Evolutionary conservation across 1,140 invertebrate species (phyloP).

Genomic region (Streblospio benedicti): DNA sequence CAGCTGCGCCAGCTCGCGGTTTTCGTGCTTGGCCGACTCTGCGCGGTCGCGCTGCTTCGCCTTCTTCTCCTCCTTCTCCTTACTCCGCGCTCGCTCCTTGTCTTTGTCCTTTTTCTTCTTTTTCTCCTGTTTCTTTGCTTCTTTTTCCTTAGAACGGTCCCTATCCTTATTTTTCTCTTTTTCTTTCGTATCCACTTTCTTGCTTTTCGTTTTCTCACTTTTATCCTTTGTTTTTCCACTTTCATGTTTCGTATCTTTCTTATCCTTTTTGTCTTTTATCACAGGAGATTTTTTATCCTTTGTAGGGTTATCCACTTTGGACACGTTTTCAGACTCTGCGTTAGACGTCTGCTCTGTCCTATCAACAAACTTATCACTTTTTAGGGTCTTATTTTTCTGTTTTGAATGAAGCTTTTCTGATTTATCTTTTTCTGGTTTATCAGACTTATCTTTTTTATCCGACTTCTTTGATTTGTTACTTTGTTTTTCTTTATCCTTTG

Average conservation of each 20-base stretch:
- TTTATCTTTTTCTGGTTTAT: neutral
- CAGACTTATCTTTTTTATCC: neutral
- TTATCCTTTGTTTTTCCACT: neutral
- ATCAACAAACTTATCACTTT: too few species aligned
- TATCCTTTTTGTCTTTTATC: neutral
- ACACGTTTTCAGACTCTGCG: too few species aligned
- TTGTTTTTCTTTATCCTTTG: too few species aligned
- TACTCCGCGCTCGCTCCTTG: neutral
- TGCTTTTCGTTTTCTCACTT: neutral
- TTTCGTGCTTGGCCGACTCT: neutral
- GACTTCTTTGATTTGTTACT: too few species aligned
- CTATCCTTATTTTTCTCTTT: too few species aligned
- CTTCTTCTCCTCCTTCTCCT: neutral
- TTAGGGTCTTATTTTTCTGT: too few species aligned
- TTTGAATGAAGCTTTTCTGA: too few species aligned
- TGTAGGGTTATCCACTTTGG: too few species aligned
- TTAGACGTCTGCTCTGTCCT: too few species aligned
- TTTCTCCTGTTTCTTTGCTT: neutral
- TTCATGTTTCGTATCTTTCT: neutral
- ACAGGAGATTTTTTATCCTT: too few species aligned
- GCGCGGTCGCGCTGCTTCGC: neutral
- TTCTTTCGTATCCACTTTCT: neutral
- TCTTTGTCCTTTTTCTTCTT: neutral
- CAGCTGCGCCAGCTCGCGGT: constrained; percentile 1
- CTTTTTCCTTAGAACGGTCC: neutral